These are phyloP conservation scores for Heliconius hortense DNA, from an alignment of 2,888 invertebrate genomes.

Conservation along the genomic window DNA sequence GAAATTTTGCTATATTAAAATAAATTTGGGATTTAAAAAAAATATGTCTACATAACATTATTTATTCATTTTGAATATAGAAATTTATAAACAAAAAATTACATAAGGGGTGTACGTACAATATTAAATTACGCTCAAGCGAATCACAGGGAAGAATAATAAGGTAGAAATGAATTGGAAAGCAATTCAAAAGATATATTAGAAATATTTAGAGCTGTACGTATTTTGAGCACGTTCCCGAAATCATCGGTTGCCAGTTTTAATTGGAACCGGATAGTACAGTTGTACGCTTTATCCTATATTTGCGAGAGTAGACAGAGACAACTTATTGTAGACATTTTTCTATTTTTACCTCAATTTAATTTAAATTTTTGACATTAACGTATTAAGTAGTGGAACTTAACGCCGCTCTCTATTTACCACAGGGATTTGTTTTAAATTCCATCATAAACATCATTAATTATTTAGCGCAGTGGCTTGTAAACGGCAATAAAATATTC, in stretches of 20 bases:
- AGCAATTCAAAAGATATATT: not conserved
- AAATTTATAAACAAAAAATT: not conserved
- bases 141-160: not conserved
- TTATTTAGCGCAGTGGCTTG: not conserved
- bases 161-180: not conserved
- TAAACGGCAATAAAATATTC: conserved; percentile 12
- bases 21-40: too few relatives aligned
- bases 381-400: too few relatives aligned
- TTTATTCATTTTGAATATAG: not conserved
- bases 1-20: too few relatives aligned
- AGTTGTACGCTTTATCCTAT: not conserved
- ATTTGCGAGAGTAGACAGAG: not conserved
- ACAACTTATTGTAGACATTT: too few relatives aligned
- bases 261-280: conserved; percentile 4
- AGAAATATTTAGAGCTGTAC: not conserved
- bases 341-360: too few relatives aligned
- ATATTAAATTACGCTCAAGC: not conserved
- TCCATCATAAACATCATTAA: not conserved
- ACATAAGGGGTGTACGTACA: not conserved
- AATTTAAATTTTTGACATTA: too few relatives aligned
- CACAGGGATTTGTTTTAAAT: too few relatives aligned
- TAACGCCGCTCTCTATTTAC: too few relatives aligned
- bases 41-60: not conserved
- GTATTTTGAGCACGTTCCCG: not conserved
- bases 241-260: conserved; percentile 13